Base-by-base conservation (phyloP, 2,888 invertebrate species). In the Mythimna albipuncta region DNA sequence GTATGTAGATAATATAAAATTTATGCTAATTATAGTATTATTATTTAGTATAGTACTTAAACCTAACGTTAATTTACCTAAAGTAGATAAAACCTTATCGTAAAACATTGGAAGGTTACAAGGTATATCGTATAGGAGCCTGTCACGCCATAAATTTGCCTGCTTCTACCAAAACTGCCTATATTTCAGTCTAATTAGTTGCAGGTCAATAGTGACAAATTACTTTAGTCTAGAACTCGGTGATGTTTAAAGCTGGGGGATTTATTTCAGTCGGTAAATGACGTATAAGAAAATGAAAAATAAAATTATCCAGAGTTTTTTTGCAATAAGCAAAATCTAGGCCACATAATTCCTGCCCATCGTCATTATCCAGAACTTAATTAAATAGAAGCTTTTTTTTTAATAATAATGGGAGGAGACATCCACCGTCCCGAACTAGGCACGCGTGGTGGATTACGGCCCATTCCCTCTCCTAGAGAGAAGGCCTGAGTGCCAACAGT, bases 121-220 rank as follows among this genome's bases (percentile, higher is more conserved):
- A 16, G 47, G 32, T 66, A 54, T 50, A 74, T 59, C 38, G 7
- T 10, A 58, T 35, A 21, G 13, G 38, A 66, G 26, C 11, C 41
- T 70, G 32, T 47, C 63, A n/a, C 26, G 26, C 55, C 55, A 52
- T 64, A 64, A 77, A 67, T 79, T 54, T 11, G 44, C 35, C 19
- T 6, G 19, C 2, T 11, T 72, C 63, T 16, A 75, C n/a, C 13
- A 26, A 50, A 67, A 65, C n/a, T 26, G 63, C 41, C 58, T 55
- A 54, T 66, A 64, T 55, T 64, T 74, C 26, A 55, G 50, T 55
- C 58, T 52, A 64, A 55, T 74, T 67, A 64, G 19, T 55, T 61
- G 10, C 10, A 74, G 32, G 47, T 63, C 55, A 57, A 70, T 57
- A 57, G 55, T 58, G 54, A 58, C 44, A 50, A 26, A 71, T 75